Base-by-base conservation (phyloP, 2,113 vertebrate species). In the Colaptes auratus region DNA sequence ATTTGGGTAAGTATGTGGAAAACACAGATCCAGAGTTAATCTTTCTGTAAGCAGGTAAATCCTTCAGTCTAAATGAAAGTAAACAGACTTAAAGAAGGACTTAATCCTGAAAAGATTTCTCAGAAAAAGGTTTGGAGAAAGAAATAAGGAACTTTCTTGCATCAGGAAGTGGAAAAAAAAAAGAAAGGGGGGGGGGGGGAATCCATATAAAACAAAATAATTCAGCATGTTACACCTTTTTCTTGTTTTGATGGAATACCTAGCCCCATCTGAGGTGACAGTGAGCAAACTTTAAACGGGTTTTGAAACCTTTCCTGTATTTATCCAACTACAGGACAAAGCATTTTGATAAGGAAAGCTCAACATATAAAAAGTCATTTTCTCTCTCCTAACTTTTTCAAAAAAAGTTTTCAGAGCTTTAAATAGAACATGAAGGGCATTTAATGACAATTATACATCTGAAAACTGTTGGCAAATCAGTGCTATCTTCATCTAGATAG, bases 401-500 rank as follows among this genome's bases (percentile, higher is more conserved):
- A 50, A 75, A 91, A 91, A 96, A 65, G n/a, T 64, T 77, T 94
- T 55, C 46, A 5, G 33, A 73, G 11, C n/a, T 96, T 96, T 78
- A 95, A 91, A 75, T 53, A 88, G 39, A 63, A 82, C 87, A 86
- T 91, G 58, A 96, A 46, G 33, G n/a, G 19, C 84, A 96, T 85
- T 76, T 96, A 90, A 94, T 77, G 94, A 94, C 82, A 96, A 93
- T 92, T 93, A 77, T 69, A 36, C 3, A 35, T 90, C 36, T 94
- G 61, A 95, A 90, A 91, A 96, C 88, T 25, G 48, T 58, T 64
- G 84, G 75, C 64, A 92, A 96, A 78, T 88, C 82, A 93, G 72
- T 95, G 53, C 25, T 91, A 60, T 90, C 89, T 84, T 75, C 55
- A 91, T 89, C 88, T 96, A 66, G 90, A 92, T 44, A 65, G 33